Evolutionary conservation across 2,888 invertebrate species (phyloP), one percentile per base, ranked within the genome.

Genomic region (Tridacna gigas): DNA sequence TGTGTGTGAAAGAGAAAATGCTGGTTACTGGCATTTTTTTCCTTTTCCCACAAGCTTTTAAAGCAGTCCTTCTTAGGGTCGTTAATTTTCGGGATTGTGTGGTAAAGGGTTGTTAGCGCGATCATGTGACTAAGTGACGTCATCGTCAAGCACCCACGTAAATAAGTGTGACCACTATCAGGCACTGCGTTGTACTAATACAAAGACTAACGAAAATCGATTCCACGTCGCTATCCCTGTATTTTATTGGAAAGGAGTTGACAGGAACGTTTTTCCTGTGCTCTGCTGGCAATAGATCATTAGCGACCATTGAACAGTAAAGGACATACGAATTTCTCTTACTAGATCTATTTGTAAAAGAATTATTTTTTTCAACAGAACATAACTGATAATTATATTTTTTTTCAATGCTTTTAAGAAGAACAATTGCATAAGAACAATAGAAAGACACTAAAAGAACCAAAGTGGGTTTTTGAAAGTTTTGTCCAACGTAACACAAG

Each of bases 111-210:
- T n/a, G 60, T 60, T 61, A 25, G 25, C 61, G 13, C 11, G n/a
- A 25, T 65, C 65, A 65, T 28, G 13, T 65, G 65, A 65, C 28
- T 61, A 26, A 65, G 37, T 65, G 65, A 65, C 65, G 65, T 65
- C 65, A 65, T 65, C 25, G 26, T 26, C 65, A 28, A 26, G 65
- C 65, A 28, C 65, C 65, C 65, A 65, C 65, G 65, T 65, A 65
- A 26, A 28, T 22, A 26, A 12, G 26, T 65, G 65, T 65, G 25
- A 65, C 25, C 25, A 28, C 15, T 65, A 65, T 65, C 65, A 28
- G 65, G 26, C 65, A 65, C 28, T 20, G 65, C 61, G 61, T 22
- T 26, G 26, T 28, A 28, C 26, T 28, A 28, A 26, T 65, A 65
- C 25, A 65, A 11, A 28, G 65, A 65, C 15, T 26, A 65, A 65